Evolutionary conservation across 2,888 invertebrate species (phyloP).

Genomic region (Apotomis betuletana): DNA sequence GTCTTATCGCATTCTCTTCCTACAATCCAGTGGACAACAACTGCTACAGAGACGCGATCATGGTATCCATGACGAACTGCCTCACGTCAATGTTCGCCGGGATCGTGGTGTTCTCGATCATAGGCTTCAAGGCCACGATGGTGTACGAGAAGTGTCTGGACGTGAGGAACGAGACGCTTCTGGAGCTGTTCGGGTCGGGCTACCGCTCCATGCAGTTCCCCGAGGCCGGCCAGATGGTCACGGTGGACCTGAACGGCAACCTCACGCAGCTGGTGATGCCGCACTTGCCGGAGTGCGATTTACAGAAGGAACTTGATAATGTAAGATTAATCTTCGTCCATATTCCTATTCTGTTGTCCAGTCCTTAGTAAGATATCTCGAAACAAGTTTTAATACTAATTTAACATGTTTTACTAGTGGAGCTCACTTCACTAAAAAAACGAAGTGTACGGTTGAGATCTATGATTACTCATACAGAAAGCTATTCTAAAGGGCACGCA

Average conservation of each 20-base stretch:
- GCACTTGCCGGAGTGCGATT: conserved; percentile 89
- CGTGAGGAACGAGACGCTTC: conserved; percentile 84
- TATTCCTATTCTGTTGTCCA: background rate
- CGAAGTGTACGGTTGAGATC: no score
- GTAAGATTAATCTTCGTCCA: conserved; percentile 81
- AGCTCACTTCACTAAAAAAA: no score
- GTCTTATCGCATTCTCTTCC: conserved; percentile 97
- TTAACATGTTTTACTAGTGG: no score
- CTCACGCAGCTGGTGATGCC: conserved; percentile 85
- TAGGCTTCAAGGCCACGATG: conserved; percentile 95
- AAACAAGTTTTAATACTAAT: no score
- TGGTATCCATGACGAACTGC: conserved; percentile 96
- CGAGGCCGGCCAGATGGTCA: conserved; percentile 81
- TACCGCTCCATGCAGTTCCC: conserved; percentile 79
- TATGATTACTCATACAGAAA: no score
- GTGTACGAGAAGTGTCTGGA: conserved; percentile 90
- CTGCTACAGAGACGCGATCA: conserved; percentile 95
- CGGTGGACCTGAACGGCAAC: conserved; percentile 79
- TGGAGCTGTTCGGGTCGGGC: conserved; percentile 81
- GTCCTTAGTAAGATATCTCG: background rate
- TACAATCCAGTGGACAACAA: conserved; percentile 99
- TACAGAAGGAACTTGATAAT: conserved; percentile 94
- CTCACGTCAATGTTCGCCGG: conserved; percentile 98
- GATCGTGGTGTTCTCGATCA: conserved; percentile 97
- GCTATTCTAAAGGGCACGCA: no score